Base-by-base conservation (phyloP, 2,113 vertebrate species). In the Hemibagrus wyckioides region DNA sequence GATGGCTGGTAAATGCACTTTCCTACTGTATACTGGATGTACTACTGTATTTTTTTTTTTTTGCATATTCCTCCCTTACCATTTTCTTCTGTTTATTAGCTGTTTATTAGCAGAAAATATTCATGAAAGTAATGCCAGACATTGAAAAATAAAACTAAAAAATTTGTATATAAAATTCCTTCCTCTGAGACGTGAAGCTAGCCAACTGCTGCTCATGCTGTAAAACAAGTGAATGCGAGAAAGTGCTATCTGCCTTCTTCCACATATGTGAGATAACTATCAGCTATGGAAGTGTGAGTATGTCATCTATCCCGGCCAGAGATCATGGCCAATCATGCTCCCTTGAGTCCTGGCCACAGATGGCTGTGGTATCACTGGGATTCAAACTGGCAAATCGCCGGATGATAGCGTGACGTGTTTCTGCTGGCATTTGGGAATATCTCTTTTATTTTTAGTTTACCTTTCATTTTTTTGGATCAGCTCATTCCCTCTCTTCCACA, bases 401-500 rank as follows among this genome's bases (percentile, higher is more conserved):
- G 75, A 77, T 52, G 14, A 52, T 19, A 77, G 75, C 1, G 13
- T n/a, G 41, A 79, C 6, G 48, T 56, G 8, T 33, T 80, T 81
- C 28, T 59, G 11, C 21, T 57, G 54, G 19, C 54, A 41, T 57
- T 57, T 80, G 19, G 33, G 59, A 25, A 5, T 10, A 17, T 80
- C 11, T 85, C 71, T 25, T 76, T 89, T 77, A 90, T 90, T 90
- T 92, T 85, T 13, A 52, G 61, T 71, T 85, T 97, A 99, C 97
- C 97, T 97, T 95, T 96, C 96, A 80, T 88, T 96, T 93, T 94
- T 95, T 73, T 92, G 97, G 84, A 99, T 92, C 80, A 96, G 91
- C 91, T 94, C 94, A 67, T 94, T 95, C 89, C 96, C 97, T 93
- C 96, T 98, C 94, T 96, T 98, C 98, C 98, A 99, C 90, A 95